phyloP scores from a whole-genome alignment of 2,888 invertebrate species.

The Scaptomyza cyrtandrae region DNA sequence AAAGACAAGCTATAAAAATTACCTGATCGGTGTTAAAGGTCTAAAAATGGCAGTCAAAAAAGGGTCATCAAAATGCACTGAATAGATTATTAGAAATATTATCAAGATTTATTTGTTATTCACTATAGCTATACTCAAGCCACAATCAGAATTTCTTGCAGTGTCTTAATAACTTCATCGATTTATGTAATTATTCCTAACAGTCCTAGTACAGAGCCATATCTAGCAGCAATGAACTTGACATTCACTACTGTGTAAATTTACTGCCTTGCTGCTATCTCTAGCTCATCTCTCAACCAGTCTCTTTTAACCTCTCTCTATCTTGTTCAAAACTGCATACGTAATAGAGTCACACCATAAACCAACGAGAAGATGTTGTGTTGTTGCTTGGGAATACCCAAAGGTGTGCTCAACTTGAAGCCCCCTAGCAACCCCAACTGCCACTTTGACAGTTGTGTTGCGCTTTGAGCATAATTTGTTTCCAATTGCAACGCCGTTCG shows the following conservation, averaged over 20 bases:
- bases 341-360: constrained; percentile 43
- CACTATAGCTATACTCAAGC: not conserved
- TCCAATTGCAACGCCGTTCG: constrained; percentile 68
- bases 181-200: constrained; percentile 22
- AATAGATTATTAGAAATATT: not conserved
- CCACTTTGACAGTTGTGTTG: constrained; percentile 62
- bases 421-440: constrained; percentile 18
- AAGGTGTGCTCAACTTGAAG: constrained; percentile 35
- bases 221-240: constrained; percentile 38
- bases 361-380: constrained; percentile 16
- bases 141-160: not conserved
- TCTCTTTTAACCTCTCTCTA: not conserved
- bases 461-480: constrained; percentile 78
- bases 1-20: not conserved
- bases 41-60: not conserved
- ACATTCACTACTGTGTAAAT: constrained; percentile 6
- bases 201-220: not conserved
- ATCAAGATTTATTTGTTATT: no score
- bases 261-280: not conserved
- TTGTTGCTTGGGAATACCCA: constrained; percentile 14
- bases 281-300: not conserved
- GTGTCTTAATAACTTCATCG: not conserved
- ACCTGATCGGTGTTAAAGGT: not conserved
- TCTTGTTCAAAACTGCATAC: constrained; percentile 33
- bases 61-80: not conserved